A percentile compares a stretch with the other conserved stretches of the same genome.
phyloP scores from a whole-genome alignment of 2,797 vertebrate genomes.

The Artibeus jamaicensis region DNA sequence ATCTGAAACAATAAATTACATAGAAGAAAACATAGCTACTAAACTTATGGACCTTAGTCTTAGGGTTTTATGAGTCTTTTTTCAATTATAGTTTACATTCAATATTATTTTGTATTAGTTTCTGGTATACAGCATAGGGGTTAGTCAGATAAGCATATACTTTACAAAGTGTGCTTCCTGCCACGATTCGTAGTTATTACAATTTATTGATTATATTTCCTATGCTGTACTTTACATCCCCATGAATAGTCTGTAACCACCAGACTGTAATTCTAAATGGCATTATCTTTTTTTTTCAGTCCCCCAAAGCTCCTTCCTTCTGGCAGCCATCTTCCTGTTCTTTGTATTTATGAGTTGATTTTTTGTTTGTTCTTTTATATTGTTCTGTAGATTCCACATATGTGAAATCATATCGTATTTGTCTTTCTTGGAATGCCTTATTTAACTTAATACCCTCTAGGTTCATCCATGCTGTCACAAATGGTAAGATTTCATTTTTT shows the following conservation, averaged over 20 bases:
- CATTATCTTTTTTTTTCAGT: background rate
- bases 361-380: no score
- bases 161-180: no score
- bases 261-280: background rate
- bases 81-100: no score
- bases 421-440: background rate
- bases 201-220: background rate
- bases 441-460: background rate
- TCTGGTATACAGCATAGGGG: no score
- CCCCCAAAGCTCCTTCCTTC: background rate
- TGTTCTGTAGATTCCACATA: no score
- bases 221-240: background rate
- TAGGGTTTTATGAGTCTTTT: background rate
- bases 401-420: background rate
- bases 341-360: no score
- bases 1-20: background rate
- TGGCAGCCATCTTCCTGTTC: no score
- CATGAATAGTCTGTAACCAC: background rate
- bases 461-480: background rate
- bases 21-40: background rate
- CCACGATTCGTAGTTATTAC: no score
- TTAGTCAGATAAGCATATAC: no score
- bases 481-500: background rate
- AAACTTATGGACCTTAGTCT: background rate
- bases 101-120: no score